Evolutionary conservation across 2,113 vertebrate genomes (phyloP).

Genomic region (Alaudala cheleensis): DNA sequence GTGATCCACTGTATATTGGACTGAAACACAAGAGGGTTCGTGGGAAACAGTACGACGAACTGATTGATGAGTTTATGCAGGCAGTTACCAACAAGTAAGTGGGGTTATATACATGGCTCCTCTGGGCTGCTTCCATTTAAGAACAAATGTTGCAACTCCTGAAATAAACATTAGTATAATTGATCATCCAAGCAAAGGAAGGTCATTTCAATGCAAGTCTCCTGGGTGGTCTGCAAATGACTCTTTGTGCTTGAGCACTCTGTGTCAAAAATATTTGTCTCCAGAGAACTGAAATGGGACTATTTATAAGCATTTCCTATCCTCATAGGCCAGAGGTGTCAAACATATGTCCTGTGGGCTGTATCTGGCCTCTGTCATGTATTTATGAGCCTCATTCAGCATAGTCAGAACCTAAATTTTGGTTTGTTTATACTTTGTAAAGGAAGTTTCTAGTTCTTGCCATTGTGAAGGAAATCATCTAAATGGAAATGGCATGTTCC

Average conservation of each 20-base stretch:
- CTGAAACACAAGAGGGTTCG: slow-evolving; percentile 91
- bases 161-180: slow-evolving; percentile 33
- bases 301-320: slow-evolving; percentile 53
- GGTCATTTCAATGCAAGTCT: not conserved
- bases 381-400: slow-evolving; percentile 27
- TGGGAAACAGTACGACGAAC: slow-evolving; percentile 91
- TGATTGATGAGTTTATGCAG: slow-evolving; percentile 97
- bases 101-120: not conserved
- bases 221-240: slow-evolving; percentile 36
- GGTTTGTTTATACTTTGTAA: not conserved
- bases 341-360: not conserved
- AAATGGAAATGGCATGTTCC: not conserved
- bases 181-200: slow-evolving; percentile 13
- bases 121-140: slow-evolving; percentile 28
- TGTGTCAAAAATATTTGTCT: slow-evolving; percentile 1
- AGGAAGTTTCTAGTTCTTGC: not conserved
- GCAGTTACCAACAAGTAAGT: slow-evolving; percentile 94
- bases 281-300: not conserved
- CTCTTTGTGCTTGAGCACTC: not conserved
- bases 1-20: slow-evolving; percentile 95
- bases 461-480: not conserved
- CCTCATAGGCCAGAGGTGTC: slow-evolving; percentile 6
- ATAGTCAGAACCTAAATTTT: not conserved
- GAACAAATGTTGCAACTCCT: not conserved
- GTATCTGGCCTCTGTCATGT: slow-evolving; percentile 25